Evolutionary conservation across 2,797 vertebrate species (phyloP).

Genomic region (Perdix hodgsoniae): DNA sequence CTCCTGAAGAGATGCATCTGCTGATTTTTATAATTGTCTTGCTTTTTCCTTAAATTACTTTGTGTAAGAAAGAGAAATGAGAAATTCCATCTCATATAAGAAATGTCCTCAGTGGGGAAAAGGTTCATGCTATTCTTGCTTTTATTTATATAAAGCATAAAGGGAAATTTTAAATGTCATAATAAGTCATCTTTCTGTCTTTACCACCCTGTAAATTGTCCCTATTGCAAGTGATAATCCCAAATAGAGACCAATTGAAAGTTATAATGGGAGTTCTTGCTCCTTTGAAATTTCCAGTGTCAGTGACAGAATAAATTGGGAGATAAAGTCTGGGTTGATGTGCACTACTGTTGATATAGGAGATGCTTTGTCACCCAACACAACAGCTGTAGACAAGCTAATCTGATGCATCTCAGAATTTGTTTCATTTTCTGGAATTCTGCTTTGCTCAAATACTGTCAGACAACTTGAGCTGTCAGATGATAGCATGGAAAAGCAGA

Average conservation of each 20-base stretch:
- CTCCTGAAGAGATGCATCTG: neutral
- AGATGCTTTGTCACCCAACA: neutral
- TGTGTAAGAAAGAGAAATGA: neutral
- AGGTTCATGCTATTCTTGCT: neutral
- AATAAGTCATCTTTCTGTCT: neutral
- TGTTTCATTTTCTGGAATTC: neutral
- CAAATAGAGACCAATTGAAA: neutral
- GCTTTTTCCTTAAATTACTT: neutral
- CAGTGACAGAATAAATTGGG: neutral
- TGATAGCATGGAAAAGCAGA: neutral
- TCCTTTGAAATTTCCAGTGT: neutral
- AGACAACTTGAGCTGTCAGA: neutral
- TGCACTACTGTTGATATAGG: fast-evolving
- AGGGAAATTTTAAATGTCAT: neutral
- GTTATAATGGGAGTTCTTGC: neutral
- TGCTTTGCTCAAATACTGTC: neutral
- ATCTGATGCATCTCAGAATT: neutral
- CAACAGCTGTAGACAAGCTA: fast-evolving
- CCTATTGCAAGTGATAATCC: neutral
- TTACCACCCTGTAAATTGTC: neutral
- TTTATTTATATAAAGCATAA: neutral
- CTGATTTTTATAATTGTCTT: neutral
- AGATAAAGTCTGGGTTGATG: neutral
- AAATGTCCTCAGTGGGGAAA: neutral
- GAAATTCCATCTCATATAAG: neutral